Percentiles rank a stretch among this genome's conserved stretches.
These are phyloP conservation scores for Sorex fumeus DNA, from an alignment of 2,113 vertebrate species.

Conservation along the genomic window DNA sequence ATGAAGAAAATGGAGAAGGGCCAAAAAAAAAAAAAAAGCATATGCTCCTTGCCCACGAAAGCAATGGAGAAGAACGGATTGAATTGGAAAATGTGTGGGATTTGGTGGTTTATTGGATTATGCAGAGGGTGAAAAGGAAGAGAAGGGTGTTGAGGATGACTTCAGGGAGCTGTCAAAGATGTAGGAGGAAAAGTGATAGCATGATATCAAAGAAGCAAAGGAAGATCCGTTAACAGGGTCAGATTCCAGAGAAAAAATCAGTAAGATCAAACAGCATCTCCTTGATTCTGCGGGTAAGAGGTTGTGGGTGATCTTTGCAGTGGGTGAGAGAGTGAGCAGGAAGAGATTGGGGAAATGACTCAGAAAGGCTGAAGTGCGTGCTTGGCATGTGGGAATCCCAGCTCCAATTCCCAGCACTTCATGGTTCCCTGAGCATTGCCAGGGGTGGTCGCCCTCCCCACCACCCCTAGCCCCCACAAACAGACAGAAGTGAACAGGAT, in stretches of 20 bases:
- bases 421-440: too few relatives aligned
- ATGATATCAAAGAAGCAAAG: slow-evolving; percentile 38
- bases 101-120: slow-evolving; percentile 42
- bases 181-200: slow-evolving; percentile 9
- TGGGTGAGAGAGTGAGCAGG: too few relatives aligned
- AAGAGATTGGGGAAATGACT: background rate
- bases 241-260: slow-evolving; percentile 25
- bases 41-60: slow-evolving; percentile 11
- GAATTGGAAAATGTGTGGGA: background rate
- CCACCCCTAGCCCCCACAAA: too few relatives aligned
- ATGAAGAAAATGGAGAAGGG: slow-evolving; percentile 39
- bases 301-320: slow-evolving; percentile 19
- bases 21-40: background rate
- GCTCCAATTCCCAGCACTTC: too few relatives aligned
- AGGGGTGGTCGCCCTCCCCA: too few relatives aligned
- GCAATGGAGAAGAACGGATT: slow-evolving; percentile 28
- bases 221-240: slow-evolving; percentile 20
- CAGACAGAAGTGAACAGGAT: background rate
- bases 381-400: too few relatives aligned
- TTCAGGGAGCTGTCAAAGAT: slow-evolving; percentile 37
- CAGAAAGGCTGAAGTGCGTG: background rate
- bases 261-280: slow-evolving; percentile 38
- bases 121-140: background rate
- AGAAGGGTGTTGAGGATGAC: slow-evolving; percentile 33
- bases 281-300: slow-evolving; percentile 20